These are phyloP conservation scores for Picus viridis DNA, from an alignment of 2,797 vertebrate species.

Conservation along the genomic window DNA sequence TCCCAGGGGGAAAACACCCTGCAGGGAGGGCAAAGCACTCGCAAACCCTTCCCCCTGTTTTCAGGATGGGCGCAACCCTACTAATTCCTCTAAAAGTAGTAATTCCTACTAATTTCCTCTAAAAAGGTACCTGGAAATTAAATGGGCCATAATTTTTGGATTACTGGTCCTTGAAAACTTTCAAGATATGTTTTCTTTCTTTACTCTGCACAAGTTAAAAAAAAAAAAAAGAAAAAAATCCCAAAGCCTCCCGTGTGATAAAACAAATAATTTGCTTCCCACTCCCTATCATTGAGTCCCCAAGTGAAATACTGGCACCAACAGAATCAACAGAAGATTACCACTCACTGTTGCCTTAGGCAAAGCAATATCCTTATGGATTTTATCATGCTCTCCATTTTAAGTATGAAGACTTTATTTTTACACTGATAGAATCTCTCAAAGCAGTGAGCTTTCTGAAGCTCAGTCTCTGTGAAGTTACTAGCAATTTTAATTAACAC, in stretches of 20 bases:
- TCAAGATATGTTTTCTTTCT: not conserved
- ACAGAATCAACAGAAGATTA: slow-evolving; percentile 52
- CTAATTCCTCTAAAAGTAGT: too few relatives aligned
- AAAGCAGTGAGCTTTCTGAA: slow-evolving; percentile 54
- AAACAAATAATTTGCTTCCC: slow-evolving; percentile 45
- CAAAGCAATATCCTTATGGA: slow-evolving; percentile 30
- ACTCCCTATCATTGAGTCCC: not conserved
- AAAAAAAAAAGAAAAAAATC: not conserved
- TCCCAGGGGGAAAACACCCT: too few relatives aligned
- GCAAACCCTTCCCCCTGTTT: too few relatives aligned
- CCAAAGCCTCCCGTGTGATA: slow-evolving; percentile 18
- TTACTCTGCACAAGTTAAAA: not conserved
- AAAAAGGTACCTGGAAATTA: not conserved
- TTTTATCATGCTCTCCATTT: slow-evolving; percentile 50
- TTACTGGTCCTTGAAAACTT: not conserved
- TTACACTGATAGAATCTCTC: slow-evolving; percentile 51
- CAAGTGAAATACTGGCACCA: slow-evolving; percentile 29
- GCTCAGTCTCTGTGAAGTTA: slow-evolving; percentile 42
- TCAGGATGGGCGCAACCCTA: too few relatives aligned
- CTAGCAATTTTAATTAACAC: slow-evolving; percentile 58
- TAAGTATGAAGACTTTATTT: slow-evolving; percentile 53
- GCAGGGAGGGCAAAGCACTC: too few relatives aligned
- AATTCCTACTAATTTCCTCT: not conserved
- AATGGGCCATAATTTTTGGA: not conserved
- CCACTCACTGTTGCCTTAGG: slow-evolving; percentile 23